Evolutionary conservation across 2,888 invertebrate genomes (phyloP).

Genomic region (Eilema depressum): DNA sequence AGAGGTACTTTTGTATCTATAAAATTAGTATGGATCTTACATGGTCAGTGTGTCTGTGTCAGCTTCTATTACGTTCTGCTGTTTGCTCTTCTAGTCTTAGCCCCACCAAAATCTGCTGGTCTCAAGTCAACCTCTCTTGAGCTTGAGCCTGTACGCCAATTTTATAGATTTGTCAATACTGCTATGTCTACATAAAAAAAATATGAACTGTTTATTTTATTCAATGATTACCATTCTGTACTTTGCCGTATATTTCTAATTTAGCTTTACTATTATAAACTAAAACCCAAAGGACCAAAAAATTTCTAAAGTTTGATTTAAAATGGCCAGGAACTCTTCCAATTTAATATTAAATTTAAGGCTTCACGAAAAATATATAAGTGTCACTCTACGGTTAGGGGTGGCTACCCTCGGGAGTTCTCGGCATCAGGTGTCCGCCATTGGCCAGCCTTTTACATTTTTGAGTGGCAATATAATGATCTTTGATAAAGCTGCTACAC

Average conservation of each 20-base stretch:
- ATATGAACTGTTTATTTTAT: background rate
- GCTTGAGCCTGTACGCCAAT: too few species aligned
- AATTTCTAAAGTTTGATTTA: background rate
- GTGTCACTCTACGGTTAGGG: conserved; percentile 36
- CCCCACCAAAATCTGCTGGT: too few species aligned
- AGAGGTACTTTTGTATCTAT: too few species aligned
- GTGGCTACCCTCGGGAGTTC: conserved; percentile 25
- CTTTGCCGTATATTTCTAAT: background rate
- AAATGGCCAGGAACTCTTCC: background rate
- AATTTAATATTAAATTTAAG: conserved; percentile 11
- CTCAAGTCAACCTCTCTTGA: too few species aligned
- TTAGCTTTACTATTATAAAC: background rate
- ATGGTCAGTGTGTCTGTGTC: too few species aligned
- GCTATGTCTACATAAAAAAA: too few species aligned
- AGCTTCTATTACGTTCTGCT: too few species aligned
- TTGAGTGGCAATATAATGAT: conserved; percentile 37
- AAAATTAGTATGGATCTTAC: too few species aligned
- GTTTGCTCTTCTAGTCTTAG: too few species aligned
- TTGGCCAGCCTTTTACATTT: conserved; percentile 37
- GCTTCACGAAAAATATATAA: conserved; percentile 20
- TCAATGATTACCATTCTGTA: background rate
- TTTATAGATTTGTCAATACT: too few species aligned
- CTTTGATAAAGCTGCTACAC: conserved; percentile 28
- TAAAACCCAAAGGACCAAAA: background rate
- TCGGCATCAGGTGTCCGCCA: conserved; percentile 36